Conservation (phyloP, 2,888 invertebrate species). For the Orthosia cruda region DNA sequence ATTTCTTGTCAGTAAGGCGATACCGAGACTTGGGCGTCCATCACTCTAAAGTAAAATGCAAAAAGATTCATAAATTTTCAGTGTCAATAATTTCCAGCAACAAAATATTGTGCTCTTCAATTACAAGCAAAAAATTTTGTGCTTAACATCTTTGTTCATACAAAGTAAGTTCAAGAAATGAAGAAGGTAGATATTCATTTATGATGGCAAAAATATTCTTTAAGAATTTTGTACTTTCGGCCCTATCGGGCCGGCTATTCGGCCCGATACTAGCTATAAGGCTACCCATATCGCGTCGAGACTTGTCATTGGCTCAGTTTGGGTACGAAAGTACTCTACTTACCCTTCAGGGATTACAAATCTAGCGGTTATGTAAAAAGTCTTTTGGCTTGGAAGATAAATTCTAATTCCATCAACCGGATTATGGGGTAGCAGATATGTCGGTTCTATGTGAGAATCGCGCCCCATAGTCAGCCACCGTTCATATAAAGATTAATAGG, state of each 20-base stretch:
- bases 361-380: conserved; percentile 53
- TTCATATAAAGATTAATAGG: conserved; percentile 69
- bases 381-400: conserved; percentile 53
- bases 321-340: conserved; percentile 33
- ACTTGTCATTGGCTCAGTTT: conserved; percentile 34
- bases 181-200: neutral
- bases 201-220: neutral
- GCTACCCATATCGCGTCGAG: conserved; percentile 22
- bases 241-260: too few relatives aligned
- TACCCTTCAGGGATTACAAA: conserved; percentile 41
- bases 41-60: neutral
- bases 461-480: conserved; percentile 39
- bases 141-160: neutral
- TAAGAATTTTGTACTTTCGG: neutral
- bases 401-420: conserved; percentile 55
- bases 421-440: conserved; percentile 57
- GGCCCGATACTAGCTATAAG: neutral
- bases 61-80: neutral
- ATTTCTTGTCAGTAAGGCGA: neutral
- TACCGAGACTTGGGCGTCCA: neutral
- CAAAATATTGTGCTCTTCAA: neutral
- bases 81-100: neutral
- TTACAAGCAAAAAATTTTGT: neutral
- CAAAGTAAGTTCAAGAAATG: neutral
- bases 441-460: conserved; percentile 45